These are phyloP conservation scores for Notarius quadriscutis DNA, from an alignment of 2,113 vertebrate genomes.

Conservation along the genomic window DNA sequence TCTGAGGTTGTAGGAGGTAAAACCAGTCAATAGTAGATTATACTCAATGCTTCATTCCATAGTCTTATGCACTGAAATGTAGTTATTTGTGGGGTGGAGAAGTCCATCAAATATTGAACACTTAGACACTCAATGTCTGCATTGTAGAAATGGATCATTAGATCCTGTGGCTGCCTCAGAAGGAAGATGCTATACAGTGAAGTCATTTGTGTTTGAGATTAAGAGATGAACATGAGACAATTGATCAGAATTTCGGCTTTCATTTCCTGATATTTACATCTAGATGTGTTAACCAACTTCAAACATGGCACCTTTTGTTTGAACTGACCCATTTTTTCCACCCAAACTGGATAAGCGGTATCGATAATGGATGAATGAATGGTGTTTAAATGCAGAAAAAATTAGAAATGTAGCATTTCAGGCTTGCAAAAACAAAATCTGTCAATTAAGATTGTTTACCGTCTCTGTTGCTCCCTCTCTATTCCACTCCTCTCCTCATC, in stretches of 20 bases:
- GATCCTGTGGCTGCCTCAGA: neutral
- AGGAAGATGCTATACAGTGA: no score
- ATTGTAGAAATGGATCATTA: neutral
- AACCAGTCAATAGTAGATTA: neutral
- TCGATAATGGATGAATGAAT: no score
- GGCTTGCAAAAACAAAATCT: neutral
- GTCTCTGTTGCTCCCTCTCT: constrained; percentile 60
- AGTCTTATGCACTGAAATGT: neutral
- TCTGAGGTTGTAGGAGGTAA: neutral
- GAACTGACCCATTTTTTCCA: no score
- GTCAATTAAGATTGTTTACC: constrained; percentile 48
- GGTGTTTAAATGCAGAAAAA: no score
- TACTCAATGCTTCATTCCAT: neutral
- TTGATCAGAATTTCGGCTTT: no score
- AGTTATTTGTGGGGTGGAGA: neutral
- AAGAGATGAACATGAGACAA: no score
- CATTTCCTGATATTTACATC: no score
- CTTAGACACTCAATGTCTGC: neutral
- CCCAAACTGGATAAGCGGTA: no score
- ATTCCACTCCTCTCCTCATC: constrained; percentile 69
- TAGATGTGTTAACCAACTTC: no score
- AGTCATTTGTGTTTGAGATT: no score
- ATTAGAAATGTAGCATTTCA: no score
- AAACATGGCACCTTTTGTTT: no score
- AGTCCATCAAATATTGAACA: neutral